Evolutionary conservation across 2,113 vertebrate genomes (phyloP).

Genomic region (Sterna hirundo): DNA sequence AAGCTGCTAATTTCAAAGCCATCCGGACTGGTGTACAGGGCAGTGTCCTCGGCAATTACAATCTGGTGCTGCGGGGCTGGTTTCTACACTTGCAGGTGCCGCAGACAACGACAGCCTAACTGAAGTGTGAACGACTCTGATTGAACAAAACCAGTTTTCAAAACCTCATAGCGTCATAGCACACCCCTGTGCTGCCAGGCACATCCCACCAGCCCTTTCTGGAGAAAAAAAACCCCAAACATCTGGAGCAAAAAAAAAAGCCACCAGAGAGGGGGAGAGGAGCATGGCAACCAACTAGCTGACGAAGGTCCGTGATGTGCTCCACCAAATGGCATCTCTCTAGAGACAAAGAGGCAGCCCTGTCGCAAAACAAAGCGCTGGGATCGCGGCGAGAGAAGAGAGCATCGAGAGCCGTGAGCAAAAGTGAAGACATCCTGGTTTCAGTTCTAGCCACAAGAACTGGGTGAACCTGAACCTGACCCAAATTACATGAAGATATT

Average conservation of each 20-base stretch:
- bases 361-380: not conserved
- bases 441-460: constrained; percentile 48
- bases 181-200: not conserved
- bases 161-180: not conserved
- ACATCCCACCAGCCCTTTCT: not conserved
- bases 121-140: not conserved
- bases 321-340: not conserved
- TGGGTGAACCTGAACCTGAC: constrained; percentile 44
- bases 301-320: not conserved
- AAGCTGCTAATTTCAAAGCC: not conserved
- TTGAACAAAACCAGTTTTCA: not conserved
- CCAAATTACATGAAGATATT: constrained; percentile 40
- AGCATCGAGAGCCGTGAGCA: not conserved
- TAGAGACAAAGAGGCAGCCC: not conserved
- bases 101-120: not conserved
- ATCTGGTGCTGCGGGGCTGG: not conserved
- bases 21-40: not conserved
- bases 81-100: not conserved
- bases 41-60: rapidly evolving
- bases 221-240: not conserved
- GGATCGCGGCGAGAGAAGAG: not conserved
- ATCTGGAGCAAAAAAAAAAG: not conserved
- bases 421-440: constrained; percentile 56
- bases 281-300: rapidly evolving
- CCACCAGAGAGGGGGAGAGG: not conserved